Percentiles rank a stretch among this genome's conserved stretches.
Evolutionary conservation across 2,113 vertebrate genomes (phyloP).

Genomic region (Bostrychus sinensis): DNA sequence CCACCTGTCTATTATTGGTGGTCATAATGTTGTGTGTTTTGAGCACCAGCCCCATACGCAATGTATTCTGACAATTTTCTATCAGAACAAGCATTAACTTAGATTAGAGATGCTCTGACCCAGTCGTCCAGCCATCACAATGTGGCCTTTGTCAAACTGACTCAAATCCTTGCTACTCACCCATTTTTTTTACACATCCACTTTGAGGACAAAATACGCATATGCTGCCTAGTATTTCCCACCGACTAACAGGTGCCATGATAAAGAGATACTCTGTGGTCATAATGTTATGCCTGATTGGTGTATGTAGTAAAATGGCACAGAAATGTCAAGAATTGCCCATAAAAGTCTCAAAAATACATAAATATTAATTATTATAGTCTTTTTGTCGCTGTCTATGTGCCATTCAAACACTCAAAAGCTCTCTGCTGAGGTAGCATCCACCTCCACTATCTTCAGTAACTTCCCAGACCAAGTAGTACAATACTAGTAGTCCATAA

Average conservation of each 20-base stretch:
- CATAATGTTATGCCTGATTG: slow-evolving; percentile 11
- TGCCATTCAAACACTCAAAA: slow-evolving; percentile 19
- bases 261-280: not conserved
- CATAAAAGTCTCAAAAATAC: slow-evolving; percentile 11
- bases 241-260: not conserved
- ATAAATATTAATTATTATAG: not conserved
- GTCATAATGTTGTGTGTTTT: too few relatives aligned
- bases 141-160: too few relatives aligned
- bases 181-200: too few relatives aligned
- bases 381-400: slow-evolving; percentile 13
- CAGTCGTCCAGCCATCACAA: too few relatives aligned
- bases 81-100: too few relatives aligned
- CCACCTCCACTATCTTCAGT: not conserved
- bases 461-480: not conserved
- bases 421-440: slow-evolving; percentile 42
- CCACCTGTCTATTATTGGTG: not conserved
- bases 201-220: not conserved
- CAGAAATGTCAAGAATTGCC: slow-evolving; percentile 10
- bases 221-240: not conserved
- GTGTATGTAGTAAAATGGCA: not conserved
- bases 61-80: too few relatives aligned
- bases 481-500: slow-evolving; percentile 15
- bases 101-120: too few relatives aligned
- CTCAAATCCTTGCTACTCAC: too few relatives aligned
- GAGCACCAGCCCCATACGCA: too few relatives aligned